A percentile compares a stretch with the other conserved stretches of the same genome.
Conservation (phyloP, 2,888 invertebrate species). For the Lithodes maja region DNA sequence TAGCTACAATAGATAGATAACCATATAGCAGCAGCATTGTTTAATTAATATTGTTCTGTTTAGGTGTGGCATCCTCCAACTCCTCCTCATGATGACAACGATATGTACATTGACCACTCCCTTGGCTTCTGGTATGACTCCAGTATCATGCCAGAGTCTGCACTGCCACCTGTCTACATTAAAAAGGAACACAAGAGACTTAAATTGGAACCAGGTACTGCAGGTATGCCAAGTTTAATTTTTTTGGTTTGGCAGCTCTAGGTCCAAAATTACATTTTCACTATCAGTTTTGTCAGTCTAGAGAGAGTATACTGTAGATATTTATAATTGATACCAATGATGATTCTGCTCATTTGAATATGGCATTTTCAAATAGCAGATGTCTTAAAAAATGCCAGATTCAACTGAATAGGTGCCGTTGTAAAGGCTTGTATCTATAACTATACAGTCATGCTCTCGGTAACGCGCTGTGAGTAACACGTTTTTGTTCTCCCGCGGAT, state of each 20-base stretch:
- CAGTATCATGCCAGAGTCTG: constrained; percentile 83
- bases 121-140: constrained; percentile 88
- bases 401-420: no score
- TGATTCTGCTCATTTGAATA: no score
- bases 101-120: constrained; percentile 91
- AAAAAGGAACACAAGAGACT: constrained; percentile 85
- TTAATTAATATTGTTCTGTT: not conserved
- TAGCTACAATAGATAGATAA: no score
- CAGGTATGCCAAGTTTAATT: constrained; percentile 41
- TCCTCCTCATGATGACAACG: constrained; percentile 94
- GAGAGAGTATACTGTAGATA: not conserved
- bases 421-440: no score
- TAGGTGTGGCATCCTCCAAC: constrained; percentile 98
- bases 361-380: no score
- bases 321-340: not conserved
- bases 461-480: no score
- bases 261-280: not conserved
- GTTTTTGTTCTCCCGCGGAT: no score
- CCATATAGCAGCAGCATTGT: no score
- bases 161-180: constrained; percentile 86
- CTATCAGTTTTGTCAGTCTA: not conserved
- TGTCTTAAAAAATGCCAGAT: no score
- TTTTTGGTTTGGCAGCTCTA: not conserved
- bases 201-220: constrained; percentile 79
- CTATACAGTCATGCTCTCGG: no score